Conservation (phyloP, 2,797 vertebrate genomes). For the Pachyuromys duprasi region DNA sequence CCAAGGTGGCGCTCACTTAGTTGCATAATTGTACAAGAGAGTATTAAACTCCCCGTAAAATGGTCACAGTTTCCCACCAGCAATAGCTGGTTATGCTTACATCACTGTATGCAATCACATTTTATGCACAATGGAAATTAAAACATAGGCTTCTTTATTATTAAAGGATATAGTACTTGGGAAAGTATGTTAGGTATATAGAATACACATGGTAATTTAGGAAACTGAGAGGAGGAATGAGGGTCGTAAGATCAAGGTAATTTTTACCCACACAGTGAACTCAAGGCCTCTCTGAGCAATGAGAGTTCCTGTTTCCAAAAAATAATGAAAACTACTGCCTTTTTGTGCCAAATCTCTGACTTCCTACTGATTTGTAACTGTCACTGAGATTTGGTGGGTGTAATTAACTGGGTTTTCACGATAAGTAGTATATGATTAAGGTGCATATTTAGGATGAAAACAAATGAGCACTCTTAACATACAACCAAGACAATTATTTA, state of each 20-base stretch:
- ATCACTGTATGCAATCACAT: not conserved
- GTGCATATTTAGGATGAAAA: not conserved
- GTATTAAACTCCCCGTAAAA: not conserved
- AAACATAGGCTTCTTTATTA: not conserved
- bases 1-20: not conserved
- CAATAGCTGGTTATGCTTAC: not conserved
- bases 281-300: not conserved
- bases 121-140: not conserved
- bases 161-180: not conserved
- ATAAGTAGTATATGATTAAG: not conserved
- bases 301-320: not conserved
- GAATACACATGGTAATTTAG: not conserved
- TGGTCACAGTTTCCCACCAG: not conserved
- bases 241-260: not conserved
- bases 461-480: slow-evolving; percentile 10
- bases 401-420: not conserved
- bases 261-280: not conserved
- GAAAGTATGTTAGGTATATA: not conserved
- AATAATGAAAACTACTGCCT: not conserved
- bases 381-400: slow-evolving; percentile 48
- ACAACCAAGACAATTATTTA: slow-evolving; percentile 38
- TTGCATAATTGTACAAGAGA: not conserved
- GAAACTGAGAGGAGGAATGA: not conserved
- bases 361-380: slow-evolving; percentile 49
- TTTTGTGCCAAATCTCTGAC: slow-evolving; percentile 39